Evolutionary conservation across 2,888 invertebrate species (phyloP).

Genomic region (Aleiodes leptofemur): DNA sequence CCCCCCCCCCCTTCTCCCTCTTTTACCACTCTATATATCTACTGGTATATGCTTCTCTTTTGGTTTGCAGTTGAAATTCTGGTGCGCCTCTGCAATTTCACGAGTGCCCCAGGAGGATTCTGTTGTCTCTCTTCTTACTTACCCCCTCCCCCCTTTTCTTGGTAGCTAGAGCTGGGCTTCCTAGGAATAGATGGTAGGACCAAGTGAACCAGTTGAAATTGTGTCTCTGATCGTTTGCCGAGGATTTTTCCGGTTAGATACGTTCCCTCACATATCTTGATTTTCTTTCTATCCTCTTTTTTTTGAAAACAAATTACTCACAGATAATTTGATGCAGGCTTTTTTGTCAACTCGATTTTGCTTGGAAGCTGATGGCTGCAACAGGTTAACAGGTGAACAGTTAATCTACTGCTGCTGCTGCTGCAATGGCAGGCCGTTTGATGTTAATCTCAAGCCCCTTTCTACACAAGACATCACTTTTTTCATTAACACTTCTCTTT

Average conservation of each 20-base stretch:
- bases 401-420: background rate
- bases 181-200: constrained; percentile 1
- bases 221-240: constrained; percentile 10
- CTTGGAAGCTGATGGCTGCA: constrained; percentile 1
- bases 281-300: background rate
- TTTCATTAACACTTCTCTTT: constrained; percentile 6
- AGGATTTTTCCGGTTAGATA: background rate
- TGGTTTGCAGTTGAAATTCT: constrained; percentile 29
- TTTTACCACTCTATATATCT: constrained; percentile 1
- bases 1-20: too few relatives aligned
- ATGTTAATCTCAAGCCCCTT: constrained; percentile 8
- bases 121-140: constrained; percentile 2
- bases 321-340: background rate
- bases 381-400: constrained; percentile 17
- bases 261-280: background rate
- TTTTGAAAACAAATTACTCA: background rate
- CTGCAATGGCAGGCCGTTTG: background rate
- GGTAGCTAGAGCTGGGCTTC: background rate
- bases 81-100: constrained; percentile 29
- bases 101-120: constrained; percentile 11
- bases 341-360: background rate
- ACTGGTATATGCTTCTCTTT: constrained; percentile 21
- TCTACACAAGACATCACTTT: background rate
- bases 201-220: constrained; percentile 9
- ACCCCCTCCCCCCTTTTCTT: too few relatives aligned